A percentile compares a stretch with the other conserved stretches of the same genome.
These are phyloP conservation scores for Dysmachus trigonus DNA, from an alignment of 2,888 invertebrate genomes.

Conservation along the genomic window DNA sequence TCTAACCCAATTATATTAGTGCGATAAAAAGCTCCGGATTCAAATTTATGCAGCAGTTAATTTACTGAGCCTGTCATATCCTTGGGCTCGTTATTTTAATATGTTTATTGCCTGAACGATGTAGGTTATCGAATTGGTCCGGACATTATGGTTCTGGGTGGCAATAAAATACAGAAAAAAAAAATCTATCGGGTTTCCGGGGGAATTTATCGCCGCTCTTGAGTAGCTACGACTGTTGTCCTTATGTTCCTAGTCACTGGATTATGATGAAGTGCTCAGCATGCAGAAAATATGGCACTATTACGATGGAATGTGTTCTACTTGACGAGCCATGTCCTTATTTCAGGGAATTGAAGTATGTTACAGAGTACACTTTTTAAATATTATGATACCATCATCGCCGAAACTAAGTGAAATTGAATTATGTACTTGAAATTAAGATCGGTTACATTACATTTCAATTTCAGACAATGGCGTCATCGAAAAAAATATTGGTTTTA, in stretches of 20 bases:
- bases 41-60: conserved; percentile 5
- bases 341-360: not conserved
- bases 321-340: not conserved
- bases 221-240: not conserved
- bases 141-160: not conserved
- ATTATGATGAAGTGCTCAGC: not conserved
- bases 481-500: not conserved
- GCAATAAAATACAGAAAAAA: not conserved
- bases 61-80: conserved; percentile 1
- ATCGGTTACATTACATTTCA: not conserved
- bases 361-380: not conserved
- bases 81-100: not conserved
- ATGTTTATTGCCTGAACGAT: not conserved
- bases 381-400: not conserved
- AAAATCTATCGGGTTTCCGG: not conserved
- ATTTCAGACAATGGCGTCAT: not conserved
- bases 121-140: not conserved
- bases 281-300: not conserved
- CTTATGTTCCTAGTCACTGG: not conserved
- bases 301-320: not conserved
- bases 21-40: conserved; percentile 14
- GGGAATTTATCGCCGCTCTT: not conserved
- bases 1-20: not conserved
- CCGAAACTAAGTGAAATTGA: not conserved
- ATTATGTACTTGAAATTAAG: not conserved